Conservation (phyloP, 2,113 vertebrate species). For the Hipposideros armiger region DNA sequence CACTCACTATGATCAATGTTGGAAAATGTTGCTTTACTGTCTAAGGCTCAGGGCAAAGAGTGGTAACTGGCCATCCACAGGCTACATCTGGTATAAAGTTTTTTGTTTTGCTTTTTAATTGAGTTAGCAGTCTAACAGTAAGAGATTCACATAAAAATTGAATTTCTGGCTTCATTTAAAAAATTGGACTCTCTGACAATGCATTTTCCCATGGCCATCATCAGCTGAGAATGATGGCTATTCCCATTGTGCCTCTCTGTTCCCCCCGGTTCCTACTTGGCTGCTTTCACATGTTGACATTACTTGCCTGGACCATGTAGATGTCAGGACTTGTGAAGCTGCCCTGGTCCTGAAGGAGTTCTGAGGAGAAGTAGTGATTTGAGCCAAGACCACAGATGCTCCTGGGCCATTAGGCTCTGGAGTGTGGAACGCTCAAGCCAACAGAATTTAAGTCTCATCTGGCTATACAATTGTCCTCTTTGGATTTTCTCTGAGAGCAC, state of each 20-base stretch:
- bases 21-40: not conserved
- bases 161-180: constrained; percentile 30
- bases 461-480: not conserved
- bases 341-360: not conserved
- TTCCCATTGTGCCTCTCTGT: not conserved
- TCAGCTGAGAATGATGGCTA: not conserved
- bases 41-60: constrained; percentile 5
- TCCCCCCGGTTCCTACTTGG: not conserved
- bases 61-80: not conserved
- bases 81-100: not conserved
- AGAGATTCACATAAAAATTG: not conserved
- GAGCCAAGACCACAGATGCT: not conserved
- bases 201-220: not conserved
- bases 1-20: not conserved
- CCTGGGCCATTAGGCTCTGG: not conserved
- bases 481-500: not conserved
- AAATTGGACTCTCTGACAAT: not conserved
- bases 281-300: not conserved
- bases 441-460: not conserved
- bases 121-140: constrained; percentile 1
- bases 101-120: not conserved
- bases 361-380: not conserved
- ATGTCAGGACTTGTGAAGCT: not conserved
- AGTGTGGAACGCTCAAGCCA: not conserved
- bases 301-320: not conserved